phyloP scores from a whole-genome alignment of 1,140 invertebrate species.

The Papilio aristodemus region DNA sequence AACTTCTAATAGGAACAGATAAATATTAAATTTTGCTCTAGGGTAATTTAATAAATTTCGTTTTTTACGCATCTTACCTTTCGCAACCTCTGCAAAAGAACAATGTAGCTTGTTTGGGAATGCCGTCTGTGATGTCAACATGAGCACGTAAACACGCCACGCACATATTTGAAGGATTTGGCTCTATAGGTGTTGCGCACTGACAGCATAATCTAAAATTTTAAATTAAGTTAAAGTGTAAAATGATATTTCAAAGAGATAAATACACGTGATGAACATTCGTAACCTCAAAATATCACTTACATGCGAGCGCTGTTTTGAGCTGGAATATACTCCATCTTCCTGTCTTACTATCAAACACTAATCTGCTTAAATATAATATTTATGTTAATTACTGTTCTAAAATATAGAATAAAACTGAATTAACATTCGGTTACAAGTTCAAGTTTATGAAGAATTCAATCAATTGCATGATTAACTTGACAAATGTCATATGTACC shows the following conservation, averaged over 20 bases:
- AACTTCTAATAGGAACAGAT: too few species aligned
- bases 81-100: slow-evolving; percentile 96
- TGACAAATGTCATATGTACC: too few species aligned
- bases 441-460: too few species aligned
- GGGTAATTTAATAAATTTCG: not conserved
- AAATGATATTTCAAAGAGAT: not conserved
- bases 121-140: slow-evolving; percentile 97
- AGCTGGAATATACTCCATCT: slow-evolving; percentile 60
- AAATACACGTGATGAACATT: slow-evolving; percentile 24
- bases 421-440: too few species aligned
- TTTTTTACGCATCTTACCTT: slow-evolving; percentile 77
- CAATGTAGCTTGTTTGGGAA: slow-evolving; percentile 95
- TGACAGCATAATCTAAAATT: slow-evolving; percentile 87
- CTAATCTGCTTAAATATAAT: too few species aligned
- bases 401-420: too few species aligned
- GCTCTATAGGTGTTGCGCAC: slow-evolving; percentile 90
- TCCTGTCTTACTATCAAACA: too few species aligned
- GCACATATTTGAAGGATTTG: slow-evolving; percentile 99
- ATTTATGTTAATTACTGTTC: too few species aligned
- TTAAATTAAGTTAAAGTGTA: slow-evolving; percentile 25
- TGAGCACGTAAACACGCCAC: slow-evolving; percentile 93
- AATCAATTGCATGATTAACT: too few species aligned
- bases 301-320: slow-evolving; percentile 60
- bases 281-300: slow-evolving; percentile 47
- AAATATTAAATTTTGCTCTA: too few species aligned